Percentiles rank a stretch among this genome's conserved stretches.
These are phyloP conservation scores for Aselliscus stoliczkanus DNA, from an alignment of 2,797 vertebrate genomes.

Conservation along the genomic window DNA sequence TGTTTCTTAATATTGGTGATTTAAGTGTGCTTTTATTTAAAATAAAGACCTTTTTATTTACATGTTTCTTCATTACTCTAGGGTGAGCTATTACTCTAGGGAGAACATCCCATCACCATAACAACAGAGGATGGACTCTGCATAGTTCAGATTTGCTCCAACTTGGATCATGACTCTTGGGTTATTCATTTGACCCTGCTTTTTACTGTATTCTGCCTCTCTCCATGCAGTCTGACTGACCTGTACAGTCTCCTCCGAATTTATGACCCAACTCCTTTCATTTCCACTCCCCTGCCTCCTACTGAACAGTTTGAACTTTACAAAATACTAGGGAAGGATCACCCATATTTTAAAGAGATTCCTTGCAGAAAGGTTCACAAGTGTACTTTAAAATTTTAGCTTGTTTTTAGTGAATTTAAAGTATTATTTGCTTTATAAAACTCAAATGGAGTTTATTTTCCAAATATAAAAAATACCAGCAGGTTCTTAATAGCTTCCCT, in stretches of 20 bases:
- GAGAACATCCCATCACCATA: not conserved
- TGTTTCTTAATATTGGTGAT: not conserved
- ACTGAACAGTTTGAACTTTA: not conserved
- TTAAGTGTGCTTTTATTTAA: not conserved
- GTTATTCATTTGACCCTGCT: not conserved
- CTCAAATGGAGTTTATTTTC: not conserved
- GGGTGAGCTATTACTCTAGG: not conserved
- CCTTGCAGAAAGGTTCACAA: not conserved
- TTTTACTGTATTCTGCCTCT: not conserved
- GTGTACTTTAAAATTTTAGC: not conserved
- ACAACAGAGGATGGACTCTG: not conserved
- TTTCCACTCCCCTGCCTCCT: not conserved
- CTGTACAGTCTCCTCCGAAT: not conserved
- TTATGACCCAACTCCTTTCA: not conserved
- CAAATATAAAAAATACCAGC: not conserved
- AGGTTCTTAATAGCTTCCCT: not conserved
- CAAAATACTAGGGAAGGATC: not conserved
- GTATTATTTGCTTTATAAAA: conserved; percentile 25
- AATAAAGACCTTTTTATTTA: not conserved
- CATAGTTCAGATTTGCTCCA: not conserved
- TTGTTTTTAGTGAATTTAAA: not conserved
- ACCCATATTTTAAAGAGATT: not conserved
- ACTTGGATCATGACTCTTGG: not conserved
- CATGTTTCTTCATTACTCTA: not conserved
- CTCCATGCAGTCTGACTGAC: not conserved